Base-by-base conservation (phyloP, 2,888 invertebrate genomes). In the Iselma pallidipennis region DNA sequence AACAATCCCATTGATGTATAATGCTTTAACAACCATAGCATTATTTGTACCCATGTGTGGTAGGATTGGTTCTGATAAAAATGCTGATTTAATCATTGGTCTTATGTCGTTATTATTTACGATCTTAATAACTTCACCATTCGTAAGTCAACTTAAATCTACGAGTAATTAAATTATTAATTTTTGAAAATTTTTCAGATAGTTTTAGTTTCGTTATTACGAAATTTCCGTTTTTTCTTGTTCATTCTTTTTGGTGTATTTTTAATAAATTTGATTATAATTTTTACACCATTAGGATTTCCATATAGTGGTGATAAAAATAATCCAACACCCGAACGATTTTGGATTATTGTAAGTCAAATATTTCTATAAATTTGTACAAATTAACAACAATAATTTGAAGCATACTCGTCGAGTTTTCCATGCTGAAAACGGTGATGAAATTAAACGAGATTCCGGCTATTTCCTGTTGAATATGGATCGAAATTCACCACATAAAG, bases 261-360 rank as follows among this genome's bases (percentile, higher is more conserved):
- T 67, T 12, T 74, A 26, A 51, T 71, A 50, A 73, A 72, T 48
- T 62, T 85, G 31, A 78, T 85, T 76, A 79, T 89, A 42, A 79
- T 86, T 62, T 82, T 87, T 57, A 89, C 90, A 31, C 86, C 87
- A 53, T 80, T 89, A 57, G 90, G 90, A 48, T 89, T 89, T 78
- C 90, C 92, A 0, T 94, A 91, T 81, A 86, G 86, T 69, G 86
- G 85, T 19, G 83, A 87, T 73, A 75, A 80, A 2, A 70, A 78
- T 4, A 79, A 83, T 31, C 88, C 89, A 3, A 83, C 88, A 28
- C 89, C 91, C 52, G 89, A 92, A 83, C 85, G 94, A 66, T 85
- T 88, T 59, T 77, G 76, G 75, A 73, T 79, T 54, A 72, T 73
- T 67, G 81, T 80, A 71, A 73, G 76, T 70, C 55, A 3, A 21